Evolutionary conservation across 2,113 vertebrate species (phyloP), one percentile per base, ranked within the genome.

Genomic region (Corydoras maculifer): DNA sequence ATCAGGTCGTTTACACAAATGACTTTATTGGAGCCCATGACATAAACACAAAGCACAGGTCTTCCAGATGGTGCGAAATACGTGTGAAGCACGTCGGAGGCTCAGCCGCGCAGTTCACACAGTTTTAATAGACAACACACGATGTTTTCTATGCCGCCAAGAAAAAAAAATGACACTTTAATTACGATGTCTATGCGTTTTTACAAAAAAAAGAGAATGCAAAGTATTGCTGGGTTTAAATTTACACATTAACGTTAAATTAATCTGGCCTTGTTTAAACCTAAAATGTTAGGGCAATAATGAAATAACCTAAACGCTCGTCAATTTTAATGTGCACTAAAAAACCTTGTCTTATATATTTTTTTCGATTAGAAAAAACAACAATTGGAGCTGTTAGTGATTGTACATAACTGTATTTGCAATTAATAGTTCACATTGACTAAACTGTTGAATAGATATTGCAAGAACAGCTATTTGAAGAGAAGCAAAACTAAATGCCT

Each of bases 1-100:
- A 43, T 43, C 35, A 43, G 65, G 62, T 25, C 75, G 70, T 64
- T 70, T 84, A 84, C 73, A 82, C 77, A 82, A 81, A 76, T 82
- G 77, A 82, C 79, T 88, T 88, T 89, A 87, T 87, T 88, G 80
- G 72, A 75, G 78, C 70, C 69, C 74, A 84, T 81, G 67, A 78
- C 79, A 72, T 75, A 70, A 74, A 87, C 79, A 88, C 79, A 86
- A 80, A 84, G 64, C 58, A 84, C 75, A 78, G 76, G 68, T 78
- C 70, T 78, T 80, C 74, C 68, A 82, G 79, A 75, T 80, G 78
- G 75, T 79, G 78, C 77, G 70, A 75, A 77, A 43, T 43, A 43
- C 69, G 70, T 66, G 70, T 69, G 57, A 51, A 62, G 62, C 61
- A 83, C 66, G 61, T 68, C 70, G 78, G 35, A 72, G 73, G 69